phyloP scores from a whole-genome alignment of 2,888 invertebrate genomes.

The Allophyes oxyacanthae region DNA sequence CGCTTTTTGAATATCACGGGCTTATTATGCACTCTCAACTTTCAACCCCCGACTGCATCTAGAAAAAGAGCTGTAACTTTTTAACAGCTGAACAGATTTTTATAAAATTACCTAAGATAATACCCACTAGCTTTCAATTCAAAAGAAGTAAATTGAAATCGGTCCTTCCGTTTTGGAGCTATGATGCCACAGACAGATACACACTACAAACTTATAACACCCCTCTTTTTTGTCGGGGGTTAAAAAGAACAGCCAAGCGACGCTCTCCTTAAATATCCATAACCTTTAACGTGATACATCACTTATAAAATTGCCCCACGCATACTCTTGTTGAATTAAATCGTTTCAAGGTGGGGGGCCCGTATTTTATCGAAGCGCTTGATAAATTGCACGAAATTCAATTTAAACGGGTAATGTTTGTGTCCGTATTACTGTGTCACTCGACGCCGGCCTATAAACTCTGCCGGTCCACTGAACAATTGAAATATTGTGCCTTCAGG shows the following conservation, averaged over 20 bases:
- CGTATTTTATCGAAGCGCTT: slow-evolving; percentile 80
- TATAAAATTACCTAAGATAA: no score
- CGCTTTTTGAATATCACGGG: no score
- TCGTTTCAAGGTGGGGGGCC: slow-evolving; percentile 68
- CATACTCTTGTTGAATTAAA: slow-evolving; percentile 75
- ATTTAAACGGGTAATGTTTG: slow-evolving; percentile 88
- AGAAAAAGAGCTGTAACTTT: no score
- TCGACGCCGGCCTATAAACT: slow-evolving; percentile 81
- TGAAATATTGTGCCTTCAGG: slow-evolving; percentile 79
- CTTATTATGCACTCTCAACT: no score
- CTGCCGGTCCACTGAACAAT: slow-evolving; percentile 80
- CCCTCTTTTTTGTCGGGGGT: no score
- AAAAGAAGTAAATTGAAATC: no score
- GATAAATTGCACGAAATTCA: slow-evolving; percentile 86
- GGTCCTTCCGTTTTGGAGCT: no score
- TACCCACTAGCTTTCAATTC: no score
- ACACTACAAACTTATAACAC: no score
- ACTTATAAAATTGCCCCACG: slow-evolving; percentile 72
- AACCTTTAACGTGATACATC: slow-evolving; percentile 55
- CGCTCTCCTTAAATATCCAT: slow-evolving; percentile 24
- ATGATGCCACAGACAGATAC: no score
- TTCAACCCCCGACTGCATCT: no score
- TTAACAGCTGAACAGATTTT: no score
- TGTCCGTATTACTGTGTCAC: slow-evolving; percentile 85
- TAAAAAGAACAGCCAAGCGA: not conserved